Evolutionary conservation across 2,113 vertebrate genomes (phyloP), one percentile per base, ranked within the genome.

Genomic region (Hyperoodon ampullatus): DNA sequence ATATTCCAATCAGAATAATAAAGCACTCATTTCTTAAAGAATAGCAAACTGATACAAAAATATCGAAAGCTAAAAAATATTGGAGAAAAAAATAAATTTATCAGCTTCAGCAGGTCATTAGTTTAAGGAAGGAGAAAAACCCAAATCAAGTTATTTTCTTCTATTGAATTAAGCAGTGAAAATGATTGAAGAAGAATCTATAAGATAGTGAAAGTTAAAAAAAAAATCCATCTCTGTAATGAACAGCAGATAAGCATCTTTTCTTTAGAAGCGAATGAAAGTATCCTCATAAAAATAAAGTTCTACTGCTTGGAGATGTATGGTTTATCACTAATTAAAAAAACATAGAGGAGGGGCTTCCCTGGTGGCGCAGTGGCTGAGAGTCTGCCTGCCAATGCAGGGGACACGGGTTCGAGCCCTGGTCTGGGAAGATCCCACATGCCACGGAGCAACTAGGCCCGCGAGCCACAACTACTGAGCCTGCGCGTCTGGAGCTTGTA

Each of bases 151-250:
- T 80, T 72, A 83, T n/a, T 88, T 35, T 83, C 21, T 71, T 66
- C 44, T 85, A 21, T 81, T 89, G 47, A 96, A 85, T 96, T 63
- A 89, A 92, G 28, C 65, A 85, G 47, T 89, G 44, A 92, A 70
- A 4, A 24, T 65, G 60, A 86, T 26, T 86, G 65, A 89, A 94
- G 33, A 86, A 50, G 42, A 97, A 81, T 85, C 80, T 81, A 33
- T 66, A 33, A 78, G 83, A 74, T 68, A 74, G 39, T 55, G 63
- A 58, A 85, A 84, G 12, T 47, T 55, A 5, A 85, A 93, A 78
- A 78, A 63, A 74, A 74, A 72, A 42, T 30, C 18, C 6, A 65
- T 47, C 60, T 23, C 58, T 61, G 21, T 35, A 80, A 92, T 86
- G 58, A 86, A 86, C 8, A 89, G 23, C 42, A 72, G 78, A 68